Evolutionary conservation across 2,113 vertebrate genomes (phyloP), one percentile per base, ranked within the genome.

Genomic region (Excalfactoria chinensis): DNA sequence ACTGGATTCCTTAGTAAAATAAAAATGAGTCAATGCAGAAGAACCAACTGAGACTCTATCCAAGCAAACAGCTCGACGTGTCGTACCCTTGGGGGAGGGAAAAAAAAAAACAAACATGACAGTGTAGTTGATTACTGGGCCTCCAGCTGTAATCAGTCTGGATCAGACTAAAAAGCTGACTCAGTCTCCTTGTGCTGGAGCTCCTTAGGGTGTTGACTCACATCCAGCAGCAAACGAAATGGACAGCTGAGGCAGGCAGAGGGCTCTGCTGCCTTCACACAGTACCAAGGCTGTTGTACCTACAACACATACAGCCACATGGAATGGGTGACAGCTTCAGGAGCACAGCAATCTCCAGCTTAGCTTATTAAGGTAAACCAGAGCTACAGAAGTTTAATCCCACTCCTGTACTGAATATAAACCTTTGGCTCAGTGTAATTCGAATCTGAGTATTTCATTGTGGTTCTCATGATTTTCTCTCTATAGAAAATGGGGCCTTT

Each of bases 101-200:
- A 3, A 4, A 18, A 20, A 3, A 4, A 18, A 25, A 35, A 14
- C 13, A 11, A 60, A 40, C 25, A 62, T 15, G 18, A 40, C 23
- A 48, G 59, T 34, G 14, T 37, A 46, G 44, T 35, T 81, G 75
- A 96, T 96, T 91, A 67, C 60, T 74, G 63, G 89, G 74, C 94
- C 64, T 91, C 84, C 94, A 95, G 93, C 84, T 95, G 94, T 81
- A 95, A 53, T 94, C 78, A 62, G 93, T 83, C 81, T 87, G 86
- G 70, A 94, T 90, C 84, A 77, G 30, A 62, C 87, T 94, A 80
- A 80, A 76, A 84, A 68, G 68, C 84, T 93, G 94, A 94, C 71
- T 94, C 87, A 91, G 87, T 40, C 64, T 93, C 78, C 67, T 34
- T 56, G 46, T 73, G 81, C 28, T 37, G 88, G 60, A 89, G 74